These are phyloP conservation scores for Corythoichthys haematopterus DNA, from an alignment of 2,113 vertebrate genomes.

Conservation along the genomic window DNA sequence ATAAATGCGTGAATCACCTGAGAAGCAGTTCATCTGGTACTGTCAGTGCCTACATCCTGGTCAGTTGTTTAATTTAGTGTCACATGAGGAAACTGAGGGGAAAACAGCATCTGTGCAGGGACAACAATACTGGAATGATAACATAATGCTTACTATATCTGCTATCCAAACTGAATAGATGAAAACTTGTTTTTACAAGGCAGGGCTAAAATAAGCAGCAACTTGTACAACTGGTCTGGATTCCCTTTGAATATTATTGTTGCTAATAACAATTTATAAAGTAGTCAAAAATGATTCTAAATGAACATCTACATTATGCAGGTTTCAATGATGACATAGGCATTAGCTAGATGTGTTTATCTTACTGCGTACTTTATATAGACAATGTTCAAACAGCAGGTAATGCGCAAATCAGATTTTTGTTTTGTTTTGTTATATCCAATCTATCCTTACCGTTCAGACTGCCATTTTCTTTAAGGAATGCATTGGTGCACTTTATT, in stretches of 20 bases:
- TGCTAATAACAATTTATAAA: not conserved
- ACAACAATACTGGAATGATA: not conserved
- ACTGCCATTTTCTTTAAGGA: too few species aligned
- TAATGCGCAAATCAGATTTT: too few species aligned
- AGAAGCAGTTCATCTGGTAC: conserved; percentile 7
- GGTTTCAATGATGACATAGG: not conserved
- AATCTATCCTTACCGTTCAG: too few species aligned
- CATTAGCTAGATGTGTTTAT: not conserved
- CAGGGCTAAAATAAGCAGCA: not conserved
- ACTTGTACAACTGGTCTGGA: not conserved
- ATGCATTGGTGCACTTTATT: too few species aligned
- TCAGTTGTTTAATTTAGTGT: conserved; percentile 1
- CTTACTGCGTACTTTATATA: too few species aligned
- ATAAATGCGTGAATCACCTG: not conserved
- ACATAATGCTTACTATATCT: not conserved
- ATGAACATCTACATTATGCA: not conserved
- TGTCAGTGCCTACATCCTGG: not conserved
- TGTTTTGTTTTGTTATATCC: too few species aligned
- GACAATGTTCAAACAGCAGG: too few species aligned
- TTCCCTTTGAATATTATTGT: not conserved
- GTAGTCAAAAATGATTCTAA: not conserved
- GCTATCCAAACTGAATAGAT: not conserved
- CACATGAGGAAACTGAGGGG: not conserved
- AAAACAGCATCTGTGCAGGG: not conserved
- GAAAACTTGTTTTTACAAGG: not conserved